Conservation (phyloP, 2,888 invertebrate genomes). For the Trachelus iudaicus region DNA sequence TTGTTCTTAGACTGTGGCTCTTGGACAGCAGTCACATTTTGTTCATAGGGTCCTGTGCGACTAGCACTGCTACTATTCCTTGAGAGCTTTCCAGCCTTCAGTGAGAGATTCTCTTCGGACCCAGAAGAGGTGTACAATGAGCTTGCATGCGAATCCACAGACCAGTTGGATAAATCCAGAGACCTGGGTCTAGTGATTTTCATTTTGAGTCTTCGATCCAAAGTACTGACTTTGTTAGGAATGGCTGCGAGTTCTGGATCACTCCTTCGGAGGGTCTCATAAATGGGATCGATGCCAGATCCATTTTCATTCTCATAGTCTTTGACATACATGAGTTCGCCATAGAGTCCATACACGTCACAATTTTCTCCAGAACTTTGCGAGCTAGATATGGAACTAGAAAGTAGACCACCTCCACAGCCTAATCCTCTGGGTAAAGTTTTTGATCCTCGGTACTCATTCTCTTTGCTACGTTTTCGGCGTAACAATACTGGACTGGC, state of each 20-base stretch:
- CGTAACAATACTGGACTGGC: constrained; percentile 74
- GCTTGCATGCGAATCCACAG: constrained; percentile 85
- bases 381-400: constrained; percentile 70
- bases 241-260: constrained; percentile 88
- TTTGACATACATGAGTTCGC: constrained; percentile 88
- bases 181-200: constrained; percentile 85
- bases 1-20: constrained; percentile 56
- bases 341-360: constrained; percentile 90
- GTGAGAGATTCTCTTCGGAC: constrained; percentile 85
- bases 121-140: constrained; percentile 86
- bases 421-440: constrained; percentile 82
- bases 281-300: constrained; percentile 77
- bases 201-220: constrained; percentile 84
- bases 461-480: constrained; percentile 70
- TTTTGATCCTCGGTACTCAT: constrained; percentile 77
- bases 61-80: constrained; percentile 82
- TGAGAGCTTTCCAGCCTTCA: constrained; percentile 74
- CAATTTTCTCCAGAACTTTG: constrained; percentile 75
- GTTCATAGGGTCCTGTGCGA: constrained; percentile 69
- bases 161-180: constrained; percentile 88
- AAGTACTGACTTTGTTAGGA: constrained; percentile 83
- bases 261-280: constrained; percentile 81
- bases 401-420: constrained; percentile 69
- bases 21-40: constrained; percentile 50
- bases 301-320: constrained; percentile 86